Evolutionary conservation across 2,888 invertebrate genomes (phyloP), one percentile per base, ranked within the genome.

Genomic region (Zeuzera pyrina): DNA sequence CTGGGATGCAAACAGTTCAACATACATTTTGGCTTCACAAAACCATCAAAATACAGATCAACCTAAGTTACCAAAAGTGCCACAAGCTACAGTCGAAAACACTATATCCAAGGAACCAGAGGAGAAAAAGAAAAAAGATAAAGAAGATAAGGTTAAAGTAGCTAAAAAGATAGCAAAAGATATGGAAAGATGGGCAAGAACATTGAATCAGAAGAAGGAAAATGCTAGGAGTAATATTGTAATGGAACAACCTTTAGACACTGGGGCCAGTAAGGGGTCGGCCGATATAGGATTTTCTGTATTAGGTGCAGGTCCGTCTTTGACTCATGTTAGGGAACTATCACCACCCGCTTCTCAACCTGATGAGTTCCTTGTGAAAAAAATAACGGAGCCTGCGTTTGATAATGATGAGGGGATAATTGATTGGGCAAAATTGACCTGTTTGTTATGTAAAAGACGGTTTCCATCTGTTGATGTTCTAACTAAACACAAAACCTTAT

Each of bases 121-220:
- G 8, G 87, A 88, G 38, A 88, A 87, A 40, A 93, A 92, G 64
- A 85, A 85, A 52, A 89, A 88, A 47, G 89, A 87, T 27, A 94
- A 94, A 50, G 93, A 93, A 38, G 97, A 97, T 52, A 97, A 97
- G 79, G 97, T 96, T 0, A 97, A 97, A 77, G 95, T 96, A 7
- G 98, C 98, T 3, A 97, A 98, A 65, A 96, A 97, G 70, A 97
- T 98, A 47, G 97, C 97, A 0, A 98, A 98, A 79, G 91, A 88
- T 46, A 88, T 88, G 88, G 88, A 88, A 41, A 71, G 88, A 33
- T 99, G 99, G 99, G 99, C 98, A 0, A 95, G 98, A 53, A 95
- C 95, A 7, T 79, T 98, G 42, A 98, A 98, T 66, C 97, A 98
- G 66, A 96, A 96, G 77, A 98, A 98, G 65, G 94, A 95, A 70